Evolutionary conservation across 2,888 invertebrate species (phyloP).

Genomic region (Perithous albicinctus): DNA sequence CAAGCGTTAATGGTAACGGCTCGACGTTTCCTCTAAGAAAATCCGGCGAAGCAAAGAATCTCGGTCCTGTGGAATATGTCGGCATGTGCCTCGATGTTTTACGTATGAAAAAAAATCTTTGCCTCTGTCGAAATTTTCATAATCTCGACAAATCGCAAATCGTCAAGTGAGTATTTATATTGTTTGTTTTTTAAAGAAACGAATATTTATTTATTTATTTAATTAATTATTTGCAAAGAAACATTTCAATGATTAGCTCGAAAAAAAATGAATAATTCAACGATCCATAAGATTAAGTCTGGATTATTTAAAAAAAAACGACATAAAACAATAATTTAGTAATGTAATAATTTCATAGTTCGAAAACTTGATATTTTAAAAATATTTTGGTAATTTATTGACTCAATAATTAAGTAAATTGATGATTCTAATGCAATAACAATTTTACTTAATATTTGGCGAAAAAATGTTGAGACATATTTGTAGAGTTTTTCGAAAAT

Average conservation of each 20-base stretch:
- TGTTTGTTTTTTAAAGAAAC: too few relatives aligned
- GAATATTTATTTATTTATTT: too few relatives aligned
- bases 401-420: too few relatives aligned
- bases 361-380: slow-evolving; percentile 23
- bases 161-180: slow-evolving; percentile 88
- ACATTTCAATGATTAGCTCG: too few relatives aligned
- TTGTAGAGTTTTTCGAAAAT: too few relatives aligned
- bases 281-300: neutral
- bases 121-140: slow-evolving; percentile 96
- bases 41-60: slow-evolving; percentile 83
- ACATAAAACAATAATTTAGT: neutral
- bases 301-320: neutral
- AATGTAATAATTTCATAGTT: slow-evolving; percentile 1
- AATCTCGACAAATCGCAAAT: slow-evolving; percentile 92
- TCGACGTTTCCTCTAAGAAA: slow-evolving; percentile 87
- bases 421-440: too few relatives aligned
- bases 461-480: too few relatives aligned
- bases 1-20: slow-evolving; percentile 81
- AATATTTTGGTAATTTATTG: too few relatives aligned
- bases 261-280: too few relatives aligned
- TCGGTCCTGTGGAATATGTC: slow-evolving; percentile 90
- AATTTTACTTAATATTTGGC: too few relatives aligned
- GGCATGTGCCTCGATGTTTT: slow-evolving; percentile 94
- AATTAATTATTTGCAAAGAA: too few relatives aligned
- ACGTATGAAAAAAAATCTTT: slow-evolving; percentile 97